Evolutionary conservation across 2,888 invertebrate genomes (phyloP), one percentile per base, ranked within the genome.

Genomic region (Carabus problematicus): DNA sequence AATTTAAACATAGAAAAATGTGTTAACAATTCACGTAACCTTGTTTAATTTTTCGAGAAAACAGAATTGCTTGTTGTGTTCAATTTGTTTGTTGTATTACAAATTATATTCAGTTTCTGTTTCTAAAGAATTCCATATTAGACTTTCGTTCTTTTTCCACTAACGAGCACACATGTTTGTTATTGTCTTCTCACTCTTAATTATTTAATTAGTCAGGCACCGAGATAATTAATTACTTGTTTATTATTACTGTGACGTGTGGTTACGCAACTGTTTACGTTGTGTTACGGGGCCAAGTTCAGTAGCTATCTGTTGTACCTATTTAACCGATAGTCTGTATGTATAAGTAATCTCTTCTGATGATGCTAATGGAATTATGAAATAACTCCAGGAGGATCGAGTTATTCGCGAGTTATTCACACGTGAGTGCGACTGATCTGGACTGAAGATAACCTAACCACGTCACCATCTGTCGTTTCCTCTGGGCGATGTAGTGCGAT

Each of bases 181-280:
- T 66, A 66, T 66, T 66, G 66, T 66, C 64, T 66, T 66, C 59
- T 59, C 47, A 49, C 59, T 59, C 52, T 66, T 66, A 66, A 66
- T 66, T 66, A 58, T 59, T 66, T 66, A 66, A 66, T 66, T 66
- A 66, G 59, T 49, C 49, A 59, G 43, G 49, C 49, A 66, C 47
- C 59, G 11, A 58, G 47, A 47, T 59, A 66, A 66, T 66, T 59
- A 66, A 66, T 49, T 66, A 49, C 49, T 40, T 41, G 52, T 66
- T 66, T 66, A 64, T 14, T 58, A 58, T 56, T 45, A 64, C n/a
- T n/a, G n/a, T 47, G 47, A 47, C 47, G 47, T 11, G 12, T 16
- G 47, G 47, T 47, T 47, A n/a, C 47, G 47, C 16, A 47, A 47
- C 3, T 29, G 29, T 29, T 47, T n/a, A 14, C 16, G n/a, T 14